These are phyloP conservation scores for Clarias fuscus DNA, from an alignment of 2,797 vertebrate genomes.

Conservation along the genomic window DNA sequence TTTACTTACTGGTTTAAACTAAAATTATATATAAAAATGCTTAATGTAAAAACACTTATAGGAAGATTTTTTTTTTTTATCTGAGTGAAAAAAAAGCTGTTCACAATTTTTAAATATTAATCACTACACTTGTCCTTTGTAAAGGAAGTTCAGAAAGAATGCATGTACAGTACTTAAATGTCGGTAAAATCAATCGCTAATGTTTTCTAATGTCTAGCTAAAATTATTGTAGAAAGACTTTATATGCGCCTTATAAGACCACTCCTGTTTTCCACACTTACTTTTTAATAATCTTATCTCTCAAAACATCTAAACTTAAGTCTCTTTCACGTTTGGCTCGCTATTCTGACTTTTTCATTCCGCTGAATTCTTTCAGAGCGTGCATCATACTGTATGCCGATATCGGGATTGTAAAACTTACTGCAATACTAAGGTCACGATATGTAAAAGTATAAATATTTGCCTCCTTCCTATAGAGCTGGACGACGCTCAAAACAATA, in stretches of 20 bases:
- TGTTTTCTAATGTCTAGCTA: not conserved
- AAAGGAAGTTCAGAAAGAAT: not conserved
- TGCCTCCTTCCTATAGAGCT: not conserved
- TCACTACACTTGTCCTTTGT: too few relatives aligned
- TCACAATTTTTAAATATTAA: too few relatives aligned
- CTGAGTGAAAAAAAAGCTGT: not conserved
- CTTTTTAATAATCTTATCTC: not conserved
- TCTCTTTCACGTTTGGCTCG: not conserved
- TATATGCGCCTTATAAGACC: not conserved
- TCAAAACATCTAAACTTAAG: not conserved
- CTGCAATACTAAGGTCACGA: not conserved
- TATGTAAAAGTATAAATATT: not conserved
- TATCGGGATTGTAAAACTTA: not conserved
- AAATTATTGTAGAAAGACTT: not conserved
- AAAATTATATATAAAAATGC: not conserved
- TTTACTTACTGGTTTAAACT: not conserved
- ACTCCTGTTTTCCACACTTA: not conserved
- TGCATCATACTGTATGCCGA: not conserved
- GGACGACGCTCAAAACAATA: slow-evolving; percentile 42
- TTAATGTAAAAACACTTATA: not conserved
- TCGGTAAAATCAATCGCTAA: not conserved
- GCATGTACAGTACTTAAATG: not conserved
- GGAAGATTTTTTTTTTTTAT: not conserved
- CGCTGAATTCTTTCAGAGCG: not conserved
- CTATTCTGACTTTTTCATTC: not conserved